These are phyloP conservation scores for Seladonia tumulorum DNA, from an alignment of 2,888 invertebrate genomes.

Conservation along the genomic window DNA sequence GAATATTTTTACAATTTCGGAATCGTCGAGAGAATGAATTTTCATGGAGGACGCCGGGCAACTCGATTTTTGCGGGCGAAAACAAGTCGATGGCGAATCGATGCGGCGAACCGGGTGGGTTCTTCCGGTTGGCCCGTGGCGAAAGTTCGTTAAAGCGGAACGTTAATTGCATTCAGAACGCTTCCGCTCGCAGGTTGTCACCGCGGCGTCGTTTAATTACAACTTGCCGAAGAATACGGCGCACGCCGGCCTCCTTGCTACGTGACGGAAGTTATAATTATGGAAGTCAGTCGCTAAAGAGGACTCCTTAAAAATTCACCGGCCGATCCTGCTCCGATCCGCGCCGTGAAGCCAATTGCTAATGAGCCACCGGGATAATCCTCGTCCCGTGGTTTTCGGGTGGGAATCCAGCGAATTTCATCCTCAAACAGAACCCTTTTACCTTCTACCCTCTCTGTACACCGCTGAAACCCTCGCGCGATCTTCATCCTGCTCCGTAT, in stretches of 20 bases:
- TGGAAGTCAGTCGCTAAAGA: constrained; percentile 53
- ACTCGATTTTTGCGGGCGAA: neutral
- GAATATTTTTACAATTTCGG: neutral
- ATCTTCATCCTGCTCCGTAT: neutral
- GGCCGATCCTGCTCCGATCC: constrained; percentile 6
- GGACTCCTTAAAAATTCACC: constrained; percentile 33
- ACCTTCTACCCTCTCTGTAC: neutral
- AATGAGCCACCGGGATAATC: neutral
- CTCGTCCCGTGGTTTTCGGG: neutral
- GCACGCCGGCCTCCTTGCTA: constrained; percentile 51
- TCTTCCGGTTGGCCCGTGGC: constrained; percentile 30
- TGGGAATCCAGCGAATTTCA: neutral
- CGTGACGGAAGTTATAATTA: constrained; percentile 72
- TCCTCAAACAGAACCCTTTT: neutral
- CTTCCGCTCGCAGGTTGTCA: constrained; percentile 68
- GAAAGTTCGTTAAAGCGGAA: constrained; percentile 69
- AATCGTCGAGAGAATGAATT: neutral
- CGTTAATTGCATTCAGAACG: constrained; percentile 72
- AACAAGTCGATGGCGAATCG: constrained; percentile 21
- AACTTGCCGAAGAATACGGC: constrained; percentile 75
- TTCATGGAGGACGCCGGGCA: neutral
- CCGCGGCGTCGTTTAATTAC: constrained; percentile 75
- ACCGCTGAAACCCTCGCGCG: neutral
- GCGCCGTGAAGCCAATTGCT: neutral
- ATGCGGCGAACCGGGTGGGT: constrained; percentile 21